Conservation (phyloP, 2,797 vertebrate species). For the Echiichthys vipera region DNA sequence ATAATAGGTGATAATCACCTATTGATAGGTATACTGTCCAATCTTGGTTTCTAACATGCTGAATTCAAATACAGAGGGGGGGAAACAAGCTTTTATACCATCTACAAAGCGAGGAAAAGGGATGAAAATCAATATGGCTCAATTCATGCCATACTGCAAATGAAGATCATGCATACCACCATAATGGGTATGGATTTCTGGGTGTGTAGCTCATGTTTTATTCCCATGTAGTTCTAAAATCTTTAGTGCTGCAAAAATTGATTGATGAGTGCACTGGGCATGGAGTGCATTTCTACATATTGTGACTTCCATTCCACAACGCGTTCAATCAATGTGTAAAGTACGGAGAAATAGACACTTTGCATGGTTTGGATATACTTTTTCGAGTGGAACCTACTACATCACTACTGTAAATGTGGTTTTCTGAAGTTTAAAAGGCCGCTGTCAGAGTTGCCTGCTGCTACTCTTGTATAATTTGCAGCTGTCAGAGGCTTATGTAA, state of each 20-base stretch:
- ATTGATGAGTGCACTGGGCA: slow-evolving; percentile 44
- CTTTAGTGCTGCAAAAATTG: slow-evolving; percentile 41
- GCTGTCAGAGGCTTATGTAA: slow-evolving; percentile 42
- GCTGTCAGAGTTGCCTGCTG: slow-evolving; percentile 8
- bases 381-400: neutral
- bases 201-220: slow-evolving; percentile 69
- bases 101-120: slow-evolving; percentile 45
- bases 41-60: slow-evolving; percentile 32
- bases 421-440: slow-evolving; percentile 20
- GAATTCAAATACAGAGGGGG: slow-evolving; percentile 35
- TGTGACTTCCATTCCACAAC: slow-evolving; percentile 22
- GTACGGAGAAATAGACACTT: neutral
- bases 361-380: neutral
- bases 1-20: slow-evolving; percentile 43
- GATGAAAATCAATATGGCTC: slow-evolving; percentile 73
- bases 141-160: slow-evolving; percentile 49
- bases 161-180: slow-evolving; percentile 71
- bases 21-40: slow-evolving; percentile 22
- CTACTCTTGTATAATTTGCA: slow-evolving; percentile 37
- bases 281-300: slow-evolving; percentile 27
- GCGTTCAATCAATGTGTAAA: slow-evolving; percentile 18
- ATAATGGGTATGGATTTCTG: slow-evolving; percentile 82
- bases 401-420: neutral
- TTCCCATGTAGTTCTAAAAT: slow-evolving; percentile 50
- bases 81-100: slow-evolving; percentile 61